A percentile compares a stretch with the other conserved stretches of the same genome.
Evolutionary conservation across 2,113 vertebrate species (phyloP).

Genomic region (Tringa solitaria): DNA sequence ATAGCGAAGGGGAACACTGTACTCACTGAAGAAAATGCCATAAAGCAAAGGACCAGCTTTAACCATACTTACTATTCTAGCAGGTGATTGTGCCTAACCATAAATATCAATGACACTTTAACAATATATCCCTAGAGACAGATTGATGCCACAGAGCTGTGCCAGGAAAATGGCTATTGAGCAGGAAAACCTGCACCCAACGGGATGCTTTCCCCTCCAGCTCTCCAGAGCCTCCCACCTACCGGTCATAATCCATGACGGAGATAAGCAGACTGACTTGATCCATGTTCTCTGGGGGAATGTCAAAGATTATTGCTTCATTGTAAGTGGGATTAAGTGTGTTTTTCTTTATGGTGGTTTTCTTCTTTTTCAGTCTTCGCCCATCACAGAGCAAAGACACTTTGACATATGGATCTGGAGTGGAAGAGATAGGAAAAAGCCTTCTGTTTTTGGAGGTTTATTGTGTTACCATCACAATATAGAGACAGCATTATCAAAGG

Average conservation of each 20-base stretch:
- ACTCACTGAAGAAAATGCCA: neutral
- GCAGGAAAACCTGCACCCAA: neutral
- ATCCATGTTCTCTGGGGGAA: constrained; percentile 97
- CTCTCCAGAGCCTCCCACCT: constrained; percentile 36
- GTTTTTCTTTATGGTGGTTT: constrained; percentile 98
- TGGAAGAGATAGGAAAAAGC: neutral
- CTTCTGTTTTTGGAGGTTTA: neutral
- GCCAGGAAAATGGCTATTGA: neutral
- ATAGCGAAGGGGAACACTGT: neutral
- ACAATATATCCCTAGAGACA: neutral
- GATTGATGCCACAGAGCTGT: neutral
- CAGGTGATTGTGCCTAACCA: neutral
- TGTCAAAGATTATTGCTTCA: constrained; percentile 99
- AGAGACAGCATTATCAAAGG: neutral
- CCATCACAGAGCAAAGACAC: constrained; percentile 96
- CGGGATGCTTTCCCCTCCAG: neutral
- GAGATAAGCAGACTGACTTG: constrained; percentile 98
- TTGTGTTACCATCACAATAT: neutral
- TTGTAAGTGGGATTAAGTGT: constrained; percentile 97
- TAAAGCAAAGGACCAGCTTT: neutral
- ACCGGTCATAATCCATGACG: constrained; percentile 98
- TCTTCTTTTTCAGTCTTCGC: constrained; percentile 96
- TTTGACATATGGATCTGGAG: constrained; percentile 92
- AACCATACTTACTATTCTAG: neutral
- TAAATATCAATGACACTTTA: neutral